A percentile compares a stretch with the other conserved stretches of the same genome.
These are phyloP conservation scores for Augochlora pura DNA, from an alignment of 1,140 invertebrate species.

Conservation along the genomic window DNA sequence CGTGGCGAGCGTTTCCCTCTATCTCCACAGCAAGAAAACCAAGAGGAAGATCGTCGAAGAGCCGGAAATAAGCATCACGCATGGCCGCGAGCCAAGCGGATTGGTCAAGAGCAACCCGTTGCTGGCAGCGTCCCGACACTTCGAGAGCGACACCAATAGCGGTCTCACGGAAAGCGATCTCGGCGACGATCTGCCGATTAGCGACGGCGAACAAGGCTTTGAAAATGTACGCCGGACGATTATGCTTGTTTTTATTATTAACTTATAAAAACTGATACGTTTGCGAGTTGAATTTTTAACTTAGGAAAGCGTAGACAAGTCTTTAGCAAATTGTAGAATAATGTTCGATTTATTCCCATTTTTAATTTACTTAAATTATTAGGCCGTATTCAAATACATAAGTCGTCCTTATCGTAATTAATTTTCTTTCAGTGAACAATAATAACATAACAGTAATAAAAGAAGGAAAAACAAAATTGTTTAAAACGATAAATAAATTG, in stretches of 20 bases:
- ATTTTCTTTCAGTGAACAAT: too few relatives aligned
- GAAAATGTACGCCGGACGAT: conserved; percentile 58
- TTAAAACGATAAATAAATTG: too few relatives aligned
- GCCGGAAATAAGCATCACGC: conserved; percentile 70
- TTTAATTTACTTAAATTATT: too few relatives aligned
- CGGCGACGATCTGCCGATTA: conserved; percentile 71
- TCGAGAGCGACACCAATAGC: conserved; percentile 81
- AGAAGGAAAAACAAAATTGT: too few relatives aligned
- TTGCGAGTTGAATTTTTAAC: too few relatives aligned
- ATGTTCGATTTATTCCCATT: too few relatives aligned
- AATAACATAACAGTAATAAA: too few relatives aligned
- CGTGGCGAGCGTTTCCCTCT: conserved; percentile 90
- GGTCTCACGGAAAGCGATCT: conserved; percentile 72
- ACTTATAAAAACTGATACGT: not conserved
- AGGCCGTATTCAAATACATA: too few relatives aligned
- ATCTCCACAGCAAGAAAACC: conserved; percentile 84
- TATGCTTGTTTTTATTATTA: not conserved
- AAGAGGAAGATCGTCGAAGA: conserved; percentile 69
- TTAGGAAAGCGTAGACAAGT: too few relatives aligned
- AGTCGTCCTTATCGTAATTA: too few relatives aligned
- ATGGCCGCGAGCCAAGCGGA: conserved; percentile 79
- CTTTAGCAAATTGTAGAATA: too few relatives aligned
- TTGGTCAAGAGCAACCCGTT: conserved; percentile 89
- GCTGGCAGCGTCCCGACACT: conserved; percentile 82
- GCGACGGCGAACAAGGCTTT: conserved; percentile 70